A percentile compares a stretch with the other conserved stretches of the same genome.
These are phyloP conservation scores for Patiria pectinifera DNA, from an alignment of 53 echinoderm and acorn worm species.

Conservation along the genomic window DNA sequence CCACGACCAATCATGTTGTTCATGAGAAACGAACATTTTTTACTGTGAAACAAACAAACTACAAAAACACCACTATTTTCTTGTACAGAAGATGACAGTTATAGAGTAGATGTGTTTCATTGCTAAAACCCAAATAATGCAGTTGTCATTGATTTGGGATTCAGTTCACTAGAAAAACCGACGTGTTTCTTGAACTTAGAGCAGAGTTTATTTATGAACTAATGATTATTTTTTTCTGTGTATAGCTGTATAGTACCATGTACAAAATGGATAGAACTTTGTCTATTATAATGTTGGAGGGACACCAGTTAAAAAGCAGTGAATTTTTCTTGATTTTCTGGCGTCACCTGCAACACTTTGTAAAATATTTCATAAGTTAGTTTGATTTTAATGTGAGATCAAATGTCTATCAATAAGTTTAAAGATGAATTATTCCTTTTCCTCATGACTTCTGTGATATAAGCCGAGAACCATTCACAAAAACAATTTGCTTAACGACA, in stretches of 20 bases:
- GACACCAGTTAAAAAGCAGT: background rate
- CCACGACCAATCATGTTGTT: background rate
- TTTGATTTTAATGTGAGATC: background rate
- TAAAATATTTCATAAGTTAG: background rate
- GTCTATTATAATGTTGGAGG: background rate
- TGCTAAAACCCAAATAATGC: slow-evolving; percentile 16
- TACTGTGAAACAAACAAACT: slow-evolving; percentile 35
- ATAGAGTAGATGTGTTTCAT: slow-evolving; percentile 50
- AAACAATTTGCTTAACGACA: no score
- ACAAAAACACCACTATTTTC: slow-evolving; percentile 40
- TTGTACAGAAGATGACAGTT: slow-evolving; percentile 52
- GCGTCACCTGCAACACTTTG: background rate
- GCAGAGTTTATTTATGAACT: slow-evolving; percentile 39
- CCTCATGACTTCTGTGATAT: no score
- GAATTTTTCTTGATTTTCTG: background rate
- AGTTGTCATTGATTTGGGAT: slow-evolving; percentile 1
- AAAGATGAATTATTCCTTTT: background rate
- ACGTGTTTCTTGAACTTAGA: slow-evolving; percentile 15
- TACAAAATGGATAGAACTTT: background rate
- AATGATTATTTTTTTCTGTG: slow-evolving; percentile 40
- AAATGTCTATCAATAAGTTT: background rate
- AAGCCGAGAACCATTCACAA: no score
- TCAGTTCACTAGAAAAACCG: background rate
- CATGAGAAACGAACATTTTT: slow-evolving; percentile 19
- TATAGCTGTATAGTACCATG: slow-evolving; percentile 43